Percentiles rank a stretch among this genome's conserved stretches.
Conservation (phyloP, 2,113 vertebrate species). For the Tragelaphus imberbis region DNA sequence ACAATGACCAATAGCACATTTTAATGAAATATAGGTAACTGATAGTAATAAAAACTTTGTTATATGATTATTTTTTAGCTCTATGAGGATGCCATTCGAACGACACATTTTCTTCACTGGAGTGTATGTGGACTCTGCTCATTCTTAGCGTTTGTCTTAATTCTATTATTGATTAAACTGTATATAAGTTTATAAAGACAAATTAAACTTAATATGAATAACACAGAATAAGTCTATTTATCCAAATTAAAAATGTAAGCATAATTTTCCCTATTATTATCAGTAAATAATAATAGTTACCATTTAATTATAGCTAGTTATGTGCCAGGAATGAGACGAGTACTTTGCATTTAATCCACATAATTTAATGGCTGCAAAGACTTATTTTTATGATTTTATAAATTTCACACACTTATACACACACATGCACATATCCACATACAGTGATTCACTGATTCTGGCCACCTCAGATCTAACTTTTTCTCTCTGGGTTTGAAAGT, state of each 20-base stretch:
- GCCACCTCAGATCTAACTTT: neutral
- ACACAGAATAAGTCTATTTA: neutral
- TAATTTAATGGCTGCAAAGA: neutral
- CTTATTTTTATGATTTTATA: neutral
- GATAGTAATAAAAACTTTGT: neutral
- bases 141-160: neutral
- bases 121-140: neutral
- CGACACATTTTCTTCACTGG: neutral
- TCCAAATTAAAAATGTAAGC: slow-evolving; percentile 39
- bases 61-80: neutral
- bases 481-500: neutral
- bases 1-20: neutral
- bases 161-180: neutral
- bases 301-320: neutral
- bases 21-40: neutral
- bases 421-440: neutral
- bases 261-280: neutral
- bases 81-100: neutral
- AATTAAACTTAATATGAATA: neutral
- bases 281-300: neutral
- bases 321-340: neutral
- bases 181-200: neutral
- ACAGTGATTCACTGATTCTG: neutral
- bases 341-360: neutral
- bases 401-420: neutral